Percentiles rank a stretch among this genome's conserved stretches.
phyloP scores from a whole-genome alignment of 2,888 invertebrate genomes.

The Acanthosepion esculentum region DNA sequence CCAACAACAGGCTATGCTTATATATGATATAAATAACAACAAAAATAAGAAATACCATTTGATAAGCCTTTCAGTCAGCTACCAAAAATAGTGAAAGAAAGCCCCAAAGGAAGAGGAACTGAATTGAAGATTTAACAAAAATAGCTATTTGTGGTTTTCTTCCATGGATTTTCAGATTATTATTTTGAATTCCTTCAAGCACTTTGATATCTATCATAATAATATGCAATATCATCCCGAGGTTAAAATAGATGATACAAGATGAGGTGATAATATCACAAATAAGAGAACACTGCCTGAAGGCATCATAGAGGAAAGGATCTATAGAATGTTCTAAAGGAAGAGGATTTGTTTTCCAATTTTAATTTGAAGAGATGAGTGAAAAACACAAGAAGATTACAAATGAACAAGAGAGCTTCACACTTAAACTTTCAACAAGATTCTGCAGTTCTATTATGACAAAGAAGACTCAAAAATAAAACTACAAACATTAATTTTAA shows the following conservation, averaged over 20 bases:
- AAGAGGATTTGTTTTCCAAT: background rate
- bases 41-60: background rate
- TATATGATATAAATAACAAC: too few relatives aligned
- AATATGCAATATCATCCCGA: background rate
- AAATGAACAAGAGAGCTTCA: background rate
- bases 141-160: background rate
- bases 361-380: background rate
- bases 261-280: background rate
- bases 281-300: background rate
- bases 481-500: background rate
- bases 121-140: background rate
- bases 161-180: background rate
- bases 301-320: slow-evolving; percentile 17
- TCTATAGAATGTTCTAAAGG: background rate
- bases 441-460: too few relatives aligned
- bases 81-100: background rate
- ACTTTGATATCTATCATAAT: background rate
- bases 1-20: too few relatives aligned
- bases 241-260: background rate
- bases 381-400: background rate
- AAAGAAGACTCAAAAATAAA: too few relatives aligned
- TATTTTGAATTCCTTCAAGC: background rate
- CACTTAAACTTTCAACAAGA: background rate
- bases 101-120: background rate
- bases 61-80: background rate